These are phyloP conservation scores for Sebastiscus albofasciatus DNA, from an alignment of 2,797 vertebrate genomes.

Conservation along the genomic window DNA sequence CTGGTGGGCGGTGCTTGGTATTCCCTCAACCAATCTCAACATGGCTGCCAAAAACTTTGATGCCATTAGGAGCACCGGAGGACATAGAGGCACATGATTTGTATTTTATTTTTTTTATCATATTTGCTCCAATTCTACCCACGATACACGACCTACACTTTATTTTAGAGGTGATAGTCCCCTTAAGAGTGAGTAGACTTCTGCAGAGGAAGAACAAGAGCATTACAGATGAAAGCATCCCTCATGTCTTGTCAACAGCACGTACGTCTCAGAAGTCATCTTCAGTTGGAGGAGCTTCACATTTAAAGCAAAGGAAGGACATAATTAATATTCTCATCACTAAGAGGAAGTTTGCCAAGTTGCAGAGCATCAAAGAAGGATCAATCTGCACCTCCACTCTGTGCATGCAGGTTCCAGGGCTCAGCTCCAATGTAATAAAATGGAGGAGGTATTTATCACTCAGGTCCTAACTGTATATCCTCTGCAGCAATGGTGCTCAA, in stretches of 20 bases:
- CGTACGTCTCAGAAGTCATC: constrained; percentile 30
- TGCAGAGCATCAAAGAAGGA: constrained; percentile 66
- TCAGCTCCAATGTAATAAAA: constrained; percentile 61
- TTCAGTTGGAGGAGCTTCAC: constrained; percentile 28
- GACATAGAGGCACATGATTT: too few species aligned
- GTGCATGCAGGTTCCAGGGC: constrained; percentile 49
- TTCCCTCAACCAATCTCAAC: too few species aligned
- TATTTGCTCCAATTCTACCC: too few species aligned
- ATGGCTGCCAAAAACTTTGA: too few species aligned
- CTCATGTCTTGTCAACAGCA: constrained; percentile 24
- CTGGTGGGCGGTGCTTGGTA: too few species aligned
- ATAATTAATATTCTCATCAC: constrained; percentile 77
- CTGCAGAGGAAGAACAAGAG: constrained; percentile 1
- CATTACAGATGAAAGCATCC: constrained; percentile 24
- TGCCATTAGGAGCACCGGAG: too few species aligned
- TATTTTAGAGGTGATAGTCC: too few species aligned
- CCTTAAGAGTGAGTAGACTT: background rate
- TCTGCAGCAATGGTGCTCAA: constrained; percentile 26
- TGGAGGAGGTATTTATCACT: constrained; percentile 54
- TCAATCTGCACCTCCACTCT: constrained; percentile 54
- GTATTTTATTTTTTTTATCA: too few species aligned
- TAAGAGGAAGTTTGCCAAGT: constrained; percentile 65
- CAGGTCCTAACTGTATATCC: constrained; percentile 14
- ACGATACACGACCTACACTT: fast-evolving
- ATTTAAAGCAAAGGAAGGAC: constrained; percentile 63